These are phyloP conservation scores for Helicoverpa assulta DNA, from an alignment of 2,888 invertebrate genomes.

Conservation along the genomic window DNA sequence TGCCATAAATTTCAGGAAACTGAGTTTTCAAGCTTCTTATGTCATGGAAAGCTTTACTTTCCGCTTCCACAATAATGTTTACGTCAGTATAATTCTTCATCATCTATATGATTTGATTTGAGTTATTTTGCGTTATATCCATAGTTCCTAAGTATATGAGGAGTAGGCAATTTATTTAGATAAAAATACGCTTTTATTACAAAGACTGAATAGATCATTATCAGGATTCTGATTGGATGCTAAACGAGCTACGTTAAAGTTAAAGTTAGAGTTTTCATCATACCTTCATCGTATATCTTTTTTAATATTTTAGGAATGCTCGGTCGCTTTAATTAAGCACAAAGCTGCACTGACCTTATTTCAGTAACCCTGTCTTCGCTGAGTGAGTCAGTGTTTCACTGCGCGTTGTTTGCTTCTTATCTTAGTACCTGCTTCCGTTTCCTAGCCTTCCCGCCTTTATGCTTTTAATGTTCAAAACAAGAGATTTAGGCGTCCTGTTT, in stretches of 20 bases:
- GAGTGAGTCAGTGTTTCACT: constrained; percentile 71
- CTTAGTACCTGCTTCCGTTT: constrained; percentile 72
- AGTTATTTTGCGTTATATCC: no score
- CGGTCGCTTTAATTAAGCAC: constrained; percentile 5
- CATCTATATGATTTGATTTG: background rate
- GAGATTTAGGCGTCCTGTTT: constrained; percentile 15
- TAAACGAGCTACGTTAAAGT: no score
- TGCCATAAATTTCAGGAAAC: constrained; percentile 29
- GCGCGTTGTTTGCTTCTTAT: constrained; percentile 73
- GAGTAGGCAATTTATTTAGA: no score
- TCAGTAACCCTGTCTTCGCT: constrained; percentile 38
- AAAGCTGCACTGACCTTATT: constrained; percentile 50
- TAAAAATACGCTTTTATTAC: no score
- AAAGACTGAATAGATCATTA: no score
- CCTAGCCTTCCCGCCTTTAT: constrained; percentile 21
- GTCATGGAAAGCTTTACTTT: constrained; percentile 30
- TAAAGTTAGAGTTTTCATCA: no score
- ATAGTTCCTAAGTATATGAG: no score
- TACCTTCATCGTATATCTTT: background rate
- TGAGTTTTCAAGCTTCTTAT: constrained; percentile 32
- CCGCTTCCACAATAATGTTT: constrained; percentile 8
- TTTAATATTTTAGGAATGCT: background rate
- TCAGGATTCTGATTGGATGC: no score
- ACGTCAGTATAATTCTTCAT: constrained; percentile 15
- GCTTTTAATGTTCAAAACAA: constrained; percentile 27